Evolutionary conservation across 2,797 vertebrate genomes (phyloP).

Genomic region (Oreochromis mossambicus): DNA sequence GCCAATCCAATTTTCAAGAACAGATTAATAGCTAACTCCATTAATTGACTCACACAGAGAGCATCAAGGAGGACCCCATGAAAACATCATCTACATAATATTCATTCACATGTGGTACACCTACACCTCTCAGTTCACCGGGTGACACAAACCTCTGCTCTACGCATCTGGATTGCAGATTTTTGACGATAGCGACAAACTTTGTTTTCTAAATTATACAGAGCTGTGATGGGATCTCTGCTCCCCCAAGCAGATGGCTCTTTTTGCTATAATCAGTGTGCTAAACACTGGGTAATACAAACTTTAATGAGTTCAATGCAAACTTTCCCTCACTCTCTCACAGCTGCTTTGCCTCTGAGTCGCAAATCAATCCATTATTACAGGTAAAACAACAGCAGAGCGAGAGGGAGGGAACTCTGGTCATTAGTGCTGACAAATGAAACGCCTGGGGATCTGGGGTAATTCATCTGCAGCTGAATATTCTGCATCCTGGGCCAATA

Average conservation of each 20-base stretch:
- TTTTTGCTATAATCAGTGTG: slow-evolving; percentile 67
- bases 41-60: slow-evolving; percentile 56
- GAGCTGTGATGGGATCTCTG: slow-evolving; percentile 52
- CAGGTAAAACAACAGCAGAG: slow-evolving; percentile 71
- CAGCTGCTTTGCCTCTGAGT: slow-evolving; percentile 57
- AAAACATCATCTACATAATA: slow-evolving; percentile 55
- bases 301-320: slow-evolving; percentile 79
- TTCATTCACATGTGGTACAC: slow-evolving; percentile 50
- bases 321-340: slow-evolving; percentile 67
- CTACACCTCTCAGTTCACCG: slow-evolving; percentile 27
- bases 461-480: slow-evolving; percentile 53
- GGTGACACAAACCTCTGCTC: slow-evolving; percentile 21
- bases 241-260: slow-evolving; percentile 78
- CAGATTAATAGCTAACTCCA: slow-evolving; percentile 63
- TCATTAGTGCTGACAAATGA: slow-evolving; percentile 71
- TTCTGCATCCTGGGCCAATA: slow-evolving; percentile 23
- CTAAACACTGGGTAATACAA: slow-evolving; percentile 76
- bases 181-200: slow-evolving; percentile 62
- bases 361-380: slow-evolving; percentile 71
- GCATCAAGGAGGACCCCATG: slow-evolving; percentile 27
- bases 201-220: slow-evolving; percentile 72
- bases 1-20: slow-evolving; percentile 49
- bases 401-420: slow-evolving; percentile 54
- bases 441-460: slow-evolving; percentile 39
- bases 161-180: slow-evolving; percentile 28